Conservation (phyloP, 2,888 invertebrate species). For the Diachrysia chrysitis region DNA sequence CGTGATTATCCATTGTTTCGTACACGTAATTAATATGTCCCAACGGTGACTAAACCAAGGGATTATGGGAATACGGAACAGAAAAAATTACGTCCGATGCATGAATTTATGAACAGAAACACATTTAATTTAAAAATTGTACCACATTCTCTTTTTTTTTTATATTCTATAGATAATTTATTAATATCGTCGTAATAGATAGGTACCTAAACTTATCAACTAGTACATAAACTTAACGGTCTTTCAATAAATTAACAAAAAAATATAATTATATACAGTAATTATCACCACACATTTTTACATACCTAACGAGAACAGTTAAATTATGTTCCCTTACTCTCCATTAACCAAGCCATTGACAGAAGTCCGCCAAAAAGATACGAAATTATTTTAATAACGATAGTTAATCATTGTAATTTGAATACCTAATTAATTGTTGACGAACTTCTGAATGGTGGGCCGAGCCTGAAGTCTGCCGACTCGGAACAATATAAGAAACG, state of each 20-base stretch:
- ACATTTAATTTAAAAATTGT: constrained; percentile 6
- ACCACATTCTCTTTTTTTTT: not conserved
- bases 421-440: constrained; percentile 59
- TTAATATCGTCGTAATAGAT: not conserved
- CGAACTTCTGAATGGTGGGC: constrained; percentile 42
- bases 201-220: not conserved
- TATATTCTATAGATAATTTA: not conserved
- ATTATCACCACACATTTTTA: no score
- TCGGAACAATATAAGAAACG: constrained; percentile 77
- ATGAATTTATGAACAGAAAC: constrained; percentile 1
- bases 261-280: no score
- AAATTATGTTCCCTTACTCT: not conserved
- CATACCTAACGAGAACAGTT: no score
- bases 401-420: constrained; percentile 31
- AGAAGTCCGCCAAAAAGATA: not conserved
- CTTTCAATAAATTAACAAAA: no score
- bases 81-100: constrained; percentile 19
- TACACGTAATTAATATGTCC: constrained; percentile 44
- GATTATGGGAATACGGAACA: constrained; percentile 14
- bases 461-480: constrained; percentile 60
- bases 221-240: no score
- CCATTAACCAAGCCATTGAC: not conserved
- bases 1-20: constrained; percentile 46
- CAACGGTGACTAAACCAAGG: constrained; percentile 35
- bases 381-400: constrained; percentile 8